Percentiles rank a stretch among this genome's conserved stretches.
Conservation (phyloP, 2,888 invertebrate genomes). For the Lasioglossum morio region DNA sequence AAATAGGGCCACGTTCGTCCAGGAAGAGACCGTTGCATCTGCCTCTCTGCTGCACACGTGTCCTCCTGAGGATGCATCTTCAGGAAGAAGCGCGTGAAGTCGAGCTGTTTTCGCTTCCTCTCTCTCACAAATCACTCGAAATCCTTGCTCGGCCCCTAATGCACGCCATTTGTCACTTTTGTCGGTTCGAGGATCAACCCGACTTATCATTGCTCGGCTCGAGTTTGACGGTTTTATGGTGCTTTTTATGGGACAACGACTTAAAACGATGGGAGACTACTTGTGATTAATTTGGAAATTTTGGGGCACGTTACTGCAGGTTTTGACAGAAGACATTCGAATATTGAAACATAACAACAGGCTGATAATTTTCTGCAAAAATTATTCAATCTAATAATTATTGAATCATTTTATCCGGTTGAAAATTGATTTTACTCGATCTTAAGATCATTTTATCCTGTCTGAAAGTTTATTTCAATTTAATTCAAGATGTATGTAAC, state of each 20-base stretch:
- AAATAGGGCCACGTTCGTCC: not conserved
- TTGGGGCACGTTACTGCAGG: not conserved
- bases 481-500: not conserved
- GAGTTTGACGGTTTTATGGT: not conserved
- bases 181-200: not conserved
- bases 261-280: not conserved
- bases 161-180: not conserved
- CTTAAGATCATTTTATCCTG: too few relatives aligned
- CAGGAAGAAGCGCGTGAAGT: not conserved
- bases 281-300: not conserved
- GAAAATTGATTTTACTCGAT: too few relatives aligned
- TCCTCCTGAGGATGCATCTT: not conserved
- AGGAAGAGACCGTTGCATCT: constrained; percentile 6
- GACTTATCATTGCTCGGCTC: not conserved
- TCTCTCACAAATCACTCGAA: not conserved
- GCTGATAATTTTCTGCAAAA: not conserved
- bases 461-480: too few relatives aligned
- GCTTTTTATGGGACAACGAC: not conserved
- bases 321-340: not conserved
- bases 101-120: not conserved
- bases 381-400: not conserved
- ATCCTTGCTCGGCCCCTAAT: not conserved
- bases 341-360: not conserved
- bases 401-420: too few relatives aligned
- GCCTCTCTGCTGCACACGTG: constrained; percentile 3